These are phyloP conservation scores for Drepana falcataria DNA, from an alignment of 2,888 invertebrate genomes.

Conservation along the genomic window DNA sequence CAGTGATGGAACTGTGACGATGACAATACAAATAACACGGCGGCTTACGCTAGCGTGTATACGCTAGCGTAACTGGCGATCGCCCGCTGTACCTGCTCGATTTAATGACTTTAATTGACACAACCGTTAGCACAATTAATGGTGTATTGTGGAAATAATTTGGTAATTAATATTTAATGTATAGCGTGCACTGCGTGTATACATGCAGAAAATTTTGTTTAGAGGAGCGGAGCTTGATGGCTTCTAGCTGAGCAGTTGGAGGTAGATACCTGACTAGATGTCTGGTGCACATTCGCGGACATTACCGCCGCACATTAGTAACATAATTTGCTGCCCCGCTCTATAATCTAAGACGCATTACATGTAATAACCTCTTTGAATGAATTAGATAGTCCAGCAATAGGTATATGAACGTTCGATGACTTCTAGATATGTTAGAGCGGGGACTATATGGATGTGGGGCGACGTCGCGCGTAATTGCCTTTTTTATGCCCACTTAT, in stretches of 20 bases:
- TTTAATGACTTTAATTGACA: slow-evolving; percentile 72
- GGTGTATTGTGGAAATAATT: slow-evolving; percentile 72
- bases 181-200: slow-evolving; percentile 39
- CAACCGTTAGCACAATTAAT: slow-evolving; percentile 67
- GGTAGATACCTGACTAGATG: slow-evolving; percentile 16
- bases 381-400: slow-evolving; percentile 38
- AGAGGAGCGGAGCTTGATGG: slow-evolving; percentile 28
- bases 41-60: slow-evolving; percentile 28
- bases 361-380: slow-evolving; percentile 44
- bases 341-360: slow-evolving; percentile 64
- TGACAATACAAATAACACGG: slow-evolving; percentile 30
- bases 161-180: slow-evolving; percentile 57
- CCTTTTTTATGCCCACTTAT: slow-evolving; percentile 20
- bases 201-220: slow-evolving; percentile 32
- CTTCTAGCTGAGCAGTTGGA: slow-evolving; percentile 18
- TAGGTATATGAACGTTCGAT: slow-evolving; percentile 33
- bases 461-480: slow-evolving; percentile 16
- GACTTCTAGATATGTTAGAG: slow-evolving; percentile 34
- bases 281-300: slow-evolving; percentile 43
- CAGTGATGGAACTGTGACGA: slow-evolving; percentile 17
- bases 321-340: slow-evolving; percentile 55
- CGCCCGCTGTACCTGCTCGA: slow-evolving; percentile 57
- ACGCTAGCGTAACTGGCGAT: slow-evolving; percentile 44
- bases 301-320: slow-evolving; percentile 54
- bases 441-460: slow-evolving; percentile 26